Percentiles rank a stretch among this genome's conserved stretches.
phyloP scores from a whole-genome alignment of 2,888 invertebrate species.

The Drosophila austrosaltans region DNA sequence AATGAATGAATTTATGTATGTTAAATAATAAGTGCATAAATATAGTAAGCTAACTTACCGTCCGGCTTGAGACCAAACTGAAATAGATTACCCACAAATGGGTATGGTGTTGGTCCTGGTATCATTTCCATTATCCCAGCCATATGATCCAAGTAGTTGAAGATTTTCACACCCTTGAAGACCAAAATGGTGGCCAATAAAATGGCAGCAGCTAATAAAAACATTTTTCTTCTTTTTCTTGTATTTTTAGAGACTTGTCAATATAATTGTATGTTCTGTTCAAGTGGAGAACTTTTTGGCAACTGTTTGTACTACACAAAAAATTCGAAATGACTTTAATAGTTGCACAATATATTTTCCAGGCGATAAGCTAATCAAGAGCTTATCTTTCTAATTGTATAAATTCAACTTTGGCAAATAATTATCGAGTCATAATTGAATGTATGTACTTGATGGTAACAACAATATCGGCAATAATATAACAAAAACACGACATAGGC shows the following conservation, averaged over 20 bases:
- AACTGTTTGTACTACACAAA: slow-evolving; percentile 24
- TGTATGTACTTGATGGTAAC: not conserved
- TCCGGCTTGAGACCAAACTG: slow-evolving; percentile 78
- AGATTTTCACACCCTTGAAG: slow-evolving; percentile 74
- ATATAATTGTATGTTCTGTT: not conserved
- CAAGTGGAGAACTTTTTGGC: slow-evolving; percentile 32
- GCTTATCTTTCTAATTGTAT: slow-evolving; percentile 47
- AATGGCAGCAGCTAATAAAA: slow-evolving; percentile 66
- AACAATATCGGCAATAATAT: not conserved
- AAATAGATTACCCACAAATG: slow-evolving; percentile 80
- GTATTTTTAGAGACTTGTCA: not conserved
- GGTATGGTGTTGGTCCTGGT: slow-evolving; percentile 79
- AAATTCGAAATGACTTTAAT: slow-evolving; percentile 12
- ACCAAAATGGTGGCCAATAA: slow-evolving; percentile 69
- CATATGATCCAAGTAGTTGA: slow-evolving; percentile 79
- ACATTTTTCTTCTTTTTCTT: slow-evolving; percentile 55
- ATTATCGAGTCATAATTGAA: slow-evolving; percentile 38
- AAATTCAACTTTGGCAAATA: slow-evolving; percentile 8
- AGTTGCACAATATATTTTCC: slow-evolving; percentile 7
- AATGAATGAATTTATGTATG: not conserved
- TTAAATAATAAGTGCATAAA: slow-evolving; percentile 62
- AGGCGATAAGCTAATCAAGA: slow-evolving; percentile 51
- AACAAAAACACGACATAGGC: slow-evolving; percentile 6
- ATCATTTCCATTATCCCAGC: slow-evolving; percentile 81
- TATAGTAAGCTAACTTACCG: slow-evolving; percentile 69